Percentiles rank a stretch among this genome's conserved stretches.
Conservation (phyloP, 2,888 invertebrate species). For the Clivina fossor region DNA sequence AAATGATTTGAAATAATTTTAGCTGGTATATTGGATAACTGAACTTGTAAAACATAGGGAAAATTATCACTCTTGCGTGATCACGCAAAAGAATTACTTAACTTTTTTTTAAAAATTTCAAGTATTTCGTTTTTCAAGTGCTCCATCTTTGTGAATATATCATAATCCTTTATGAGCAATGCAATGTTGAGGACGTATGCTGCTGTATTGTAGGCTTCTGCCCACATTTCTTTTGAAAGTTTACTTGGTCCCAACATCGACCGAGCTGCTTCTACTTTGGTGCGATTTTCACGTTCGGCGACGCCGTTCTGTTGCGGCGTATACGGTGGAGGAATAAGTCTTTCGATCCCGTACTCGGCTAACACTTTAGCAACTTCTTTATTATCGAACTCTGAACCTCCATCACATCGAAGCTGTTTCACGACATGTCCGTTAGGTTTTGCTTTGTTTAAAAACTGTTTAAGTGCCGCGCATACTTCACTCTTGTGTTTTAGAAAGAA, state of each 20-base stretch:
- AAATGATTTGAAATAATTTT: too few species aligned
- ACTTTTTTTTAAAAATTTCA: too few species aligned
- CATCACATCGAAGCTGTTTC: slow-evolving; percentile 23
- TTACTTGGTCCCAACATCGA: slow-evolving; percentile 41
- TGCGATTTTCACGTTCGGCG: slow-evolving; percentile 37
- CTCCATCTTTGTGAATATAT: too few species aligned
- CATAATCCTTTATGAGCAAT: too few species aligned
- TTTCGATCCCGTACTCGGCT: slow-evolving; percentile 28
- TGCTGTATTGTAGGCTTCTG: slow-evolving; percentile 44
- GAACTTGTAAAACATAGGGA: too few species aligned
- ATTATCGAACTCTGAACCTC: slow-evolving; percentile 26
- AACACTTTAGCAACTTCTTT: slow-evolving; percentile 17
- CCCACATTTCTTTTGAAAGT: slow-evolving; percentile 43
- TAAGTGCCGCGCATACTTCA: slow-evolving; percentile 33
- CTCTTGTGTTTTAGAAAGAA: slow-evolving; percentile 36
- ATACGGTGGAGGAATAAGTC: slow-evolving; percentile 30
- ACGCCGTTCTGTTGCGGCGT: slow-evolving; percentile 35
- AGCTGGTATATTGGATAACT: too few species aligned
- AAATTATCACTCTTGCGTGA: too few species aligned
- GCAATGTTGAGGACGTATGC: too few species aligned
- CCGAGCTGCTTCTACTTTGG: slow-evolving; percentile 30
- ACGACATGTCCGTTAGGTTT: slow-evolving; percentile 25
- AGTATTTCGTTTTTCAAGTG: too few species aligned
- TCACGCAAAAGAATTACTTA: too few species aligned
- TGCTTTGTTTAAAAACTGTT: slow-evolving; percentile 37